phyloP scores from a whole-genome alignment of 2,113 vertebrate genomes.

The Tetrax tetrax region DNA sequence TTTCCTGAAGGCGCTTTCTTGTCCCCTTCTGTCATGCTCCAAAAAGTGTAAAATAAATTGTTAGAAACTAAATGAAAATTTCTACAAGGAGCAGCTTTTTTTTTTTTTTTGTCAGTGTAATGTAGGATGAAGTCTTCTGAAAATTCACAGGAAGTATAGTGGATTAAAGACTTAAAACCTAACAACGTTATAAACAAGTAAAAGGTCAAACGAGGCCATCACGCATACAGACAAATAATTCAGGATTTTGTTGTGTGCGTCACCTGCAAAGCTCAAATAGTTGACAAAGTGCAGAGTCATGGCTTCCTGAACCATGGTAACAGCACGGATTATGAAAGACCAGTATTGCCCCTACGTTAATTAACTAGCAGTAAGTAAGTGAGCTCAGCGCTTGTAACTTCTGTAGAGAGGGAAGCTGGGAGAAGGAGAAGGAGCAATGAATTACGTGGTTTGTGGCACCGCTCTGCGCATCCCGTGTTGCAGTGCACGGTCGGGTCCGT shows the following conservation, averaged over 20 bases:
- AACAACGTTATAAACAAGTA: slow-evolving; percentile 9
- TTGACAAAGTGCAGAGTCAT: neutral
- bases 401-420: neutral
- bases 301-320: neutral
- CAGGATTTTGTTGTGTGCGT: neutral
- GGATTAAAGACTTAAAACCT: slow-evolving; percentile 39
- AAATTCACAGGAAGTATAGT: neutral
- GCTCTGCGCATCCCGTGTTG: rapidly evolving
- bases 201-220: neutral
- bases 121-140: neutral
- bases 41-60: slow-evolving; percentile 37
- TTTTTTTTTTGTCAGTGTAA: neutral
- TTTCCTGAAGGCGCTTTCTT: slow-evolving; percentile 30
- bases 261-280: neutral
- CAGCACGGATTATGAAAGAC: neutral
- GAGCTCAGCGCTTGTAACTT: neutral
- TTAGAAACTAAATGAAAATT: slow-evolving; percentile 39
- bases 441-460: rapidly evolving
- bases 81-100: neutral
- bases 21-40: slow-evolving; percentile 7
- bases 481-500: neutral
- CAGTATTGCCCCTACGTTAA: neutral
- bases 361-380: neutral
- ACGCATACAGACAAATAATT: slow-evolving; percentile 7
- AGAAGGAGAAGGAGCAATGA: neutral